Evolutionary conservation across 2,797 vertebrate genomes (phyloP), one percentile per base, ranked within the genome.

Genomic region (Limnodromus scolopaceus): DNA sequence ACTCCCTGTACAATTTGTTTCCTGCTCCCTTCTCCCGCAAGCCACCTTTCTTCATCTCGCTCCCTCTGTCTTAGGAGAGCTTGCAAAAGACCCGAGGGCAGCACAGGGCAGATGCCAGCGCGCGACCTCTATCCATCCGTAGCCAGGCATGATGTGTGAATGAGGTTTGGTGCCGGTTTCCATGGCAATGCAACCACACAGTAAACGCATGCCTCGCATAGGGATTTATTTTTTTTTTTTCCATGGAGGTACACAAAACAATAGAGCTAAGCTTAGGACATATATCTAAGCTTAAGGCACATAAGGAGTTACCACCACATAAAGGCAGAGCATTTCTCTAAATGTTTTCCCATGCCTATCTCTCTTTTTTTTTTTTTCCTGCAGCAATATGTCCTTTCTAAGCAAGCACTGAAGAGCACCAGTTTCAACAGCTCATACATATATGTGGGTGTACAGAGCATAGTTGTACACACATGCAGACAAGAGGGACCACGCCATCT

Each of bases 141-240:
- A 90, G 94, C 39, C 89, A 87, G 82, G 79, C 90, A 3, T 11
- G 14, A 66, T 61, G 83, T 70, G 93, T 79, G 96, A 96, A 76
- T 55, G 95, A 95, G 97, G 75, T 88, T 84, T 94, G 93, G 87
- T 89, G 95, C 36, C 5, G 4, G 96, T 97, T 97, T 91, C 98
- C 95, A 97, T 96, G 92, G 89, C 96, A 95, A 98, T 96, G 68
- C 82, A 87, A 89, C 91, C 34, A 60, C 87, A 24, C 66, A 34
- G 90, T 9, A 51, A 92, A 81, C 22, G 32, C 46, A 68, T 0
- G 3, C 65, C 54, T 72, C 25, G 1, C 61, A 48, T 1, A 27
- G 57, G 23, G 14, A 7, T 51, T 96, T 27, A 10, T 17, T 28
- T 30, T 22, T 22, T 46, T 46, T 22, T 22, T 46, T 70, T 63